A percentile compares a stretch with the other conserved stretches of the same genome.
phyloP scores from a whole-genome alignment of 2,113 vertebrate genomes.

The Elgaria multicarinata region DNA sequence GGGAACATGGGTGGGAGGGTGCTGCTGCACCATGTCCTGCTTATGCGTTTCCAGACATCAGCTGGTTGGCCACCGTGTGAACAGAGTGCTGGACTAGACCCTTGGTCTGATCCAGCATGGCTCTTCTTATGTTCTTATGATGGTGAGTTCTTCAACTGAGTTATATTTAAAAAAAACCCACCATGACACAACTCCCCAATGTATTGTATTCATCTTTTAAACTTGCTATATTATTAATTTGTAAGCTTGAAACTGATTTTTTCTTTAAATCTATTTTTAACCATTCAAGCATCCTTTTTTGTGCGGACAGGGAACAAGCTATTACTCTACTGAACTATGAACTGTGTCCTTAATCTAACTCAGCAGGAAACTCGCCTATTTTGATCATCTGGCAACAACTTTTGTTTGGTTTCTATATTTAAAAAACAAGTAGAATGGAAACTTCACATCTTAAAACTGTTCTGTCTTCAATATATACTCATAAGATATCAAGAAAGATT shows the following conservation, averaged over 20 bases:
- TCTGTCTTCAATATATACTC: background rate
- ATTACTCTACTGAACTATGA: constrained; percentile 67
- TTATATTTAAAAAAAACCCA: background rate
- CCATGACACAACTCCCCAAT: too few relatives aligned
- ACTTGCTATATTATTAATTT: background rate
- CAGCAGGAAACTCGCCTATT: constrained; percentile 45
- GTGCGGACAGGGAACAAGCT: constrained; percentile 59
- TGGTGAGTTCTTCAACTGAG: background rate
- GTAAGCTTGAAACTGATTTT: background rate
- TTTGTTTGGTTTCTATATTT: constrained; percentile 65
- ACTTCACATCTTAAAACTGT: constrained; percentile 23
- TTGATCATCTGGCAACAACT: constrained; percentile 50
- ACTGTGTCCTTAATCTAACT: constrained; percentile 48
- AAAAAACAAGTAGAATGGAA: constrained; percentile 56
- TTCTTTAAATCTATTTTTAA: background rate
- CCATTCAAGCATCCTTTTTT: background rate
- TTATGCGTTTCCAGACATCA: too few relatives aligned
- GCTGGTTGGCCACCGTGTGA: too few relatives aligned
- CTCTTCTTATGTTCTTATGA: too few relatives aligned
- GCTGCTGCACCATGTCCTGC: too few relatives aligned
- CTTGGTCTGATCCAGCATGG: too few relatives aligned
- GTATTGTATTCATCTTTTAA: background rate
- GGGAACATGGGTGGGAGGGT: too few relatives aligned
- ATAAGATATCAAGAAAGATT: constrained; percentile 36
- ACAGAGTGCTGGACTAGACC: too few relatives aligned